Evolutionary conservation across 1,140 invertebrate species (phyloP).

Genomic region (Homalodisca vitripennis): DNA sequence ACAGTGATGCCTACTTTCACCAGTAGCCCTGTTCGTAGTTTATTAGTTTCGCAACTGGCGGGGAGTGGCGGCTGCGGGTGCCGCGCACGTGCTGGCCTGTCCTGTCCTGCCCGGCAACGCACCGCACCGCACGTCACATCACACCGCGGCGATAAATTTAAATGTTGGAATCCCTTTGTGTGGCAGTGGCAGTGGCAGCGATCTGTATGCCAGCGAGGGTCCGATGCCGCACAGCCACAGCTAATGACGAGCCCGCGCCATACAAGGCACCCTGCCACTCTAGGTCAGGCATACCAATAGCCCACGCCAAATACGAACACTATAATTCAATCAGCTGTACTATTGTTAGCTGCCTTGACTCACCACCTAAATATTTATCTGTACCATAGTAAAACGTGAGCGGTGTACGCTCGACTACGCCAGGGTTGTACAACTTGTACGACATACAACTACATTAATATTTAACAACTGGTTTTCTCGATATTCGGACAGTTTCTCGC

Average conservation of each 20-base stretch:
- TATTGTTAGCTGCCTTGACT: conserved; percentile 16
- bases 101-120: neutral
- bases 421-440: too few species aligned
- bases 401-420: conserved; percentile 11
- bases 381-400: conserved; percentile 24
- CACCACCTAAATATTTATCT: conserved; percentile 20
- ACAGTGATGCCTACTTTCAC: too few species aligned
- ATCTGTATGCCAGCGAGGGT: conserved; percentile 11
- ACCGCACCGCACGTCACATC: neutral
- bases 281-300: conserved; percentile 11
- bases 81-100: neutral
- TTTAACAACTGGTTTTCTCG: too few species aligned
- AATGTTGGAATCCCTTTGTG: conserved; percentile 25
- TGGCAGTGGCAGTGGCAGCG: neutral
- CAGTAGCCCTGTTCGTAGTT: too few species aligned
- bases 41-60: too few species aligned
- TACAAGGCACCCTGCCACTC: neutral
- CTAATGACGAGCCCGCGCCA: conserved; percentile 3
- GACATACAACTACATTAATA: too few species aligned
- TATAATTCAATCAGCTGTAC: conserved; percentile 26
- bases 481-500: too few species aligned
- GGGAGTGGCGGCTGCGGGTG: neutral
- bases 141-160: conserved; percentile 17
- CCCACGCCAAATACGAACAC: conserved; percentile 18
- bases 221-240: conserved; percentile 4